These are phyloP conservation scores for Drosophila robusta DNA, from an alignment of 2,888 invertebrate species.

Conservation along the genomic window DNA sequence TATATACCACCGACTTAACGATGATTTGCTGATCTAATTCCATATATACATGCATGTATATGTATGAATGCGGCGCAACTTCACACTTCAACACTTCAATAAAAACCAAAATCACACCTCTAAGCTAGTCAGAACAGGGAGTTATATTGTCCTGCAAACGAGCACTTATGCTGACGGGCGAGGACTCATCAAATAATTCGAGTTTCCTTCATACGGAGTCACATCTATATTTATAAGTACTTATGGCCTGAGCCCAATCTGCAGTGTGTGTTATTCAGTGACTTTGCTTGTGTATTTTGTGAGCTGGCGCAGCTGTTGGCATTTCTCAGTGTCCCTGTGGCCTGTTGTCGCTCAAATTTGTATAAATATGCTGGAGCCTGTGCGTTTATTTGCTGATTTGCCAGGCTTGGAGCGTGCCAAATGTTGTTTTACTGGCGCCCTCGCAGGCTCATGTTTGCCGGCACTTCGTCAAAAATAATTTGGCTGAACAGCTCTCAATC, in stretches of 20 bases:
- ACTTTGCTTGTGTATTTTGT: conserved; percentile 42
- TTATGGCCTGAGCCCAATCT: conserved; percentile 34
- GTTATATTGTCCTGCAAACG: conserved; percentile 1
- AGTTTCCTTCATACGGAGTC: conserved; percentile 29
- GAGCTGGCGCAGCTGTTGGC: conserved; percentile 60
- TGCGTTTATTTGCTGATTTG: conserved; percentile 73
- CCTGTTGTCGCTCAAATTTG: conserved; percentile 57
- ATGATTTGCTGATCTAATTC: no score
- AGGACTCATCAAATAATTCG: conserved; percentile 42
- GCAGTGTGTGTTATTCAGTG: conserved; percentile 22
- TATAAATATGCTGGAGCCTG: conserved; percentile 62
- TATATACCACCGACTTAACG: no score
- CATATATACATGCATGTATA: no score
- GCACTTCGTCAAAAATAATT: conserved; percentile 74
- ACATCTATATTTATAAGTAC: conserved; percentile 29
- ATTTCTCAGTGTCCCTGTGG: conserved; percentile 31
- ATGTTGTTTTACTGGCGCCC: conserved; percentile 61
- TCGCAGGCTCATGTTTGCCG: conserved; percentile 28
- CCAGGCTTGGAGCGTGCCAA: conserved; percentile 71
- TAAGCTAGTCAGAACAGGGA: not conserved
- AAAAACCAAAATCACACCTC: not conserved
- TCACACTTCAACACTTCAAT: not conserved
- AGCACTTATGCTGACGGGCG: conserved; percentile 7
- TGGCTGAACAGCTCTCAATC: conserved; percentile 57
- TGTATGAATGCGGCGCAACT: no score